Base-by-base conservation (phyloP, 2,113 vertebrate genomes). In the Prunella fulvescens region DNA sequence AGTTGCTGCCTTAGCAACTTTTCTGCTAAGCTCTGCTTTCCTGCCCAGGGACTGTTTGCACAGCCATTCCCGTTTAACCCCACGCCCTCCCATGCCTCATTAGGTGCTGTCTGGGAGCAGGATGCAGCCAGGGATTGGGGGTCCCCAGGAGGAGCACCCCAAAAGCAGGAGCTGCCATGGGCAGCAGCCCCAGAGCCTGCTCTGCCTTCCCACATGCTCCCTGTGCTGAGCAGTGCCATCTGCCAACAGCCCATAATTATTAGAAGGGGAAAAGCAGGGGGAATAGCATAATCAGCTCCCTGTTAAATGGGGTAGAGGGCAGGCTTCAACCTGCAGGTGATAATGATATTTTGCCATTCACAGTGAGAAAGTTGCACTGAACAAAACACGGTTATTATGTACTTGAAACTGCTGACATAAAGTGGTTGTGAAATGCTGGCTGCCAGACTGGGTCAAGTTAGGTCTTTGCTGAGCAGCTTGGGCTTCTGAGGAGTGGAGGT, bases 271-370 rank as follows among this genome's bases (percentile, higher is more conserved):
- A 47, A 22, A 14, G 26, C 0, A 0, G 66, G 20, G 57, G 44
- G n/a, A 79, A 85, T 23, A 88, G 48, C 67, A 45, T 86, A 92
- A 93, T 92, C 95, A 88, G 48, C 76, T 94, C 79, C 79, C 85
- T 74, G 16, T 92, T 95, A 88, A 88, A 83, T 35, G 57, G 82
- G 79, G 79, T 90, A 70, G 90, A 96, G 88, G 92, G 93, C 96
- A 96, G 90, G 95, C 93, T 96, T 92, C 92, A 96, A 95, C 96
- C 90, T 96, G 96, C 93, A 96, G 94, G 79, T 93, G 95, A 94
- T 96, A 92, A 96, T 96, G 94, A 74, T 95, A 94, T 95, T 96
- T 97, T 93, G 90, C 94, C 40, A 1, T 92, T 90, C 88, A 39
- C 85, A 64, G 90, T 67, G 95, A 97, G 95, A 96, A 96, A 96